These are phyloP conservation scores for Bilobella aurantiaca DNA, from an alignment of 1,140 invertebrate genomes.

Conservation along the genomic window DNA sequence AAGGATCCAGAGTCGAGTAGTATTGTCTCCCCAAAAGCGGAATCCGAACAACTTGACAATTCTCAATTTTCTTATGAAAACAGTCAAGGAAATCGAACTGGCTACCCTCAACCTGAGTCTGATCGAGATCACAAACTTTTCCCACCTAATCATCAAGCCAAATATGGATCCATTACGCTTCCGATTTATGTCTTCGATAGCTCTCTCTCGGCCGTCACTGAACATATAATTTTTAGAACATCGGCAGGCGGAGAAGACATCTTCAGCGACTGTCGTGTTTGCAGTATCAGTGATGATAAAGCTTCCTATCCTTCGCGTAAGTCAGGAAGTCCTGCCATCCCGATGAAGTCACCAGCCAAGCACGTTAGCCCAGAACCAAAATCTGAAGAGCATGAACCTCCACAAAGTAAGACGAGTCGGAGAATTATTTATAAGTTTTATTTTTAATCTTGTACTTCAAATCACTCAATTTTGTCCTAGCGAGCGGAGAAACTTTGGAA, in stretches of 20 bases:
- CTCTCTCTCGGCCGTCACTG: conserved; percentile 48
- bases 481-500: conserved; percentile 41
- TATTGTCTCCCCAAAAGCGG: neutral
- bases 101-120: no score
- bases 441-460: neutral
- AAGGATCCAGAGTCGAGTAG: neutral
- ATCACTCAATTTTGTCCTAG: no score
- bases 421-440: conserved; percentile 9
- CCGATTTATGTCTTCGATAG: conserved; percentile 63
- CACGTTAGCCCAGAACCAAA: conserved; percentile 32
- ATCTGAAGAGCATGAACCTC: conserved; percentile 36
- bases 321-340: neutral
- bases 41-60: neutral
- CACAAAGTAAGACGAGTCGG: conserved; percentile 22
- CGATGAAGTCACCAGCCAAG: conserved; percentile 12
- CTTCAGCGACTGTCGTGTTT: conserved; percentile 32
- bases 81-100: no score
- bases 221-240: conserved; percentile 26
- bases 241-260: conserved; percentile 36
- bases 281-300: neutral
- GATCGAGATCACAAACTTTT: neutral
- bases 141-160: conserved; percentile 28
- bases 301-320: neutral
- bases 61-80: conserved; percentile 1
- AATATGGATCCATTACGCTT: conserved; percentile 40